phyloP scores from a whole-genome alignment of 2,797 vertebrate genomes.

The Protosalanx chinensis region DNA sequence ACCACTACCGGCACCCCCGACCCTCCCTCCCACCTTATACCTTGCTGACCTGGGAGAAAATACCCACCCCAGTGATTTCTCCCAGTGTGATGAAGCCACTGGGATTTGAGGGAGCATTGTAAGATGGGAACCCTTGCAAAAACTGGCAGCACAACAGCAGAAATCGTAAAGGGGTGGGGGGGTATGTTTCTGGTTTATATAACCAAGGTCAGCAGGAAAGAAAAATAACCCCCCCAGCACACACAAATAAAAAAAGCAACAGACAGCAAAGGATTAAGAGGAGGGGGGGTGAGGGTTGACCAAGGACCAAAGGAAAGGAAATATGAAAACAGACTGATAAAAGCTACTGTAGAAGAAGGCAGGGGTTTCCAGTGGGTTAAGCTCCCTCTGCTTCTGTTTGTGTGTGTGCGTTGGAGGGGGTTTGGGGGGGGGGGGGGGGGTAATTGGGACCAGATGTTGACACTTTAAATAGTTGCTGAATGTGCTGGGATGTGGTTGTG shows the following conservation, averaged over 20 bases:
- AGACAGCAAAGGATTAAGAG: slow-evolving; percentile 25
- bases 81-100: slow-evolving; percentile 63
- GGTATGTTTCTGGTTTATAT: slow-evolving; percentile 51
- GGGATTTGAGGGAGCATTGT: slow-evolving; percentile 45
- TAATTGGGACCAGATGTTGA: slow-evolving; percentile 52
- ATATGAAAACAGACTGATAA: slow-evolving; percentile 60
- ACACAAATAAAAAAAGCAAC: slow-evolving; percentile 40
- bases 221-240: slow-evolving; percentile 34
- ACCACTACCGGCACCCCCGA: slow-evolving; percentile 9
- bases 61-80: slow-evolving; percentile 56
- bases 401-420: too few species aligned
- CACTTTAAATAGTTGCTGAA: slow-evolving; percentile 62
- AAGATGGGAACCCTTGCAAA: slow-evolving; percentile 43
- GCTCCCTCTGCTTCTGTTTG: too few species aligned
- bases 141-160: slow-evolving; percentile 28
- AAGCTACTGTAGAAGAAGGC: slow-evolving; percentile 34
- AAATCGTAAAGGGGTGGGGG: slow-evolving; percentile 34
- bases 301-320: slow-evolving; percentile 27
- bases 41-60: slow-evolving; percentile 36
- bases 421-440: slow-evolving; percentile 24
- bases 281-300: slow-evolving; percentile 8
- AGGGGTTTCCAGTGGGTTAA: too few species aligned
- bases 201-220: slow-evolving; percentile 60
- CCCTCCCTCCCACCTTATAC: slow-evolving; percentile 8
- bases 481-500: slow-evolving; percentile 50